Percentiles rank a stretch among this genome's conserved stretches.
phyloP scores from a whole-genome alignment of 1,140 invertebrate genomes.

The Habropoda laboriosa region DNA sequence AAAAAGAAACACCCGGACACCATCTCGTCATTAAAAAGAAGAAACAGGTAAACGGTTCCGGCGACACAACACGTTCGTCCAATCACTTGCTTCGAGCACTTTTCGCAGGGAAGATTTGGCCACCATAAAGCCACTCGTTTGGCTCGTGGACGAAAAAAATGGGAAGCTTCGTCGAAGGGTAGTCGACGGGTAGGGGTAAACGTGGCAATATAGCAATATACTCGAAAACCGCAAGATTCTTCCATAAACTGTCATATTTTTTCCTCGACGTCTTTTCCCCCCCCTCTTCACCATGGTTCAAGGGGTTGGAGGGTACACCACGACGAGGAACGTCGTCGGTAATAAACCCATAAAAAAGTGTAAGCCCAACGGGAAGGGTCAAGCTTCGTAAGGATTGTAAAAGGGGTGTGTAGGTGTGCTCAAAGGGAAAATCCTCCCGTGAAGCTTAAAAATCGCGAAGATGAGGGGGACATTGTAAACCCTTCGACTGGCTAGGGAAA shows the following conservation, averaged over 20 bases:
- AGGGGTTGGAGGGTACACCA: constrained; percentile 63
- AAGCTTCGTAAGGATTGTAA: constrained; percentile 70
- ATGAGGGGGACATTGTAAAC: constrained; percentile 66
- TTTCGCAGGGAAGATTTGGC: constrained; percentile 71
- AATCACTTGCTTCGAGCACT: constrained; percentile 19
- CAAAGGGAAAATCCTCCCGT: constrained; percentile 55
- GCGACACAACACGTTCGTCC: not conserved
- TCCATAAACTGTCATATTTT: constrained; percentile 71
- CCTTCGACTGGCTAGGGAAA: constrained; percentile 64
- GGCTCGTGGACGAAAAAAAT: constrained; percentile 53
- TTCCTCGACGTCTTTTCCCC: constrained; percentile 51
- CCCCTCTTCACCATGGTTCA: constrained; percentile 30
- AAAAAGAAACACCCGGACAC: not conserved
- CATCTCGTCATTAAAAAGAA: not conserved
- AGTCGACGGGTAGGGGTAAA: constrained; percentile 9
- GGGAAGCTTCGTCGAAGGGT: not conserved
- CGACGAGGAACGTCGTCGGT: not conserved
- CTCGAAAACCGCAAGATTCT: constrained; percentile 72
- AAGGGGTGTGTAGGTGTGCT: constrained; percentile 59
- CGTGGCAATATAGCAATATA: constrained; percentile 53
- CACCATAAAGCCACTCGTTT: constrained; percentile 73
- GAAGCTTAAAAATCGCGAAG: constrained; percentile 66
- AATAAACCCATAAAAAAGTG: constrained; percentile 75
- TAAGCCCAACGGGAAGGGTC: constrained; percentile 67
- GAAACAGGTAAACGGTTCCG: constrained; percentile 22